A percentile compares a stretch with the other conserved stretches of the same genome.
Evolutionary conservation across 2,113 vertebrate genomes (phyloP).

Genomic region (Toxotes jaculatrix): DNA sequence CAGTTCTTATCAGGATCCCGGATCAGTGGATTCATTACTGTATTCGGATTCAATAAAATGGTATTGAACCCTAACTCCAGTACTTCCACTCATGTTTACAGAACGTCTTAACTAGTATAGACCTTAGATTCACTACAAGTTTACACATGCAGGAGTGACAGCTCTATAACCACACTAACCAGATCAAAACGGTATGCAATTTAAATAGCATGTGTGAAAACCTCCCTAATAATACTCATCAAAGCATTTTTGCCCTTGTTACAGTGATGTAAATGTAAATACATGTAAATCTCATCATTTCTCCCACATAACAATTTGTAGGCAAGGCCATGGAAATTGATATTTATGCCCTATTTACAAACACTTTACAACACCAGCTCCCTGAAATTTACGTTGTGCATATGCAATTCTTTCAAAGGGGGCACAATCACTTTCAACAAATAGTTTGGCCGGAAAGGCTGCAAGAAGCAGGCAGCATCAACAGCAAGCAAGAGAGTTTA

Average conservation of each 20-base stretch:
- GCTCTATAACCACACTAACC: background rate
- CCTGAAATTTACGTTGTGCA: background rate
- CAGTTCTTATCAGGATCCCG: too few species aligned
- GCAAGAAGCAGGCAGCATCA: background rate
- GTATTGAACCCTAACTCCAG: too few species aligned
- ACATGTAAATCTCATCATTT: constrained; percentile 29
- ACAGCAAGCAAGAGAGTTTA: background rate
- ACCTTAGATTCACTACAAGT: background rate
- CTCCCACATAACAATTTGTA: constrained; percentile 23
- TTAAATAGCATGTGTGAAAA: constrained; percentile 1
- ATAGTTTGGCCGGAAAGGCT: background rate
- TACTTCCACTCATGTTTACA: too few species aligned
- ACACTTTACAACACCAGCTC: background rate
- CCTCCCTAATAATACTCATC: constrained; percentile 11
- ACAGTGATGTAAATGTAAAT: constrained; percentile 15
- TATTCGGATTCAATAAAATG: too few species aligned
- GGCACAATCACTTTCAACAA: background rate
- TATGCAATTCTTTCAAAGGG: background rate
- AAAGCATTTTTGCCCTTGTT: background rate
- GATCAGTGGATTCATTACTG: too few species aligned
- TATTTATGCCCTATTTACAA: constrained; percentile 9
- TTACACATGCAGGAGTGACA: background rate
- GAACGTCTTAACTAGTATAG: too few species aligned
- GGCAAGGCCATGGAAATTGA: constrained; percentile 5
- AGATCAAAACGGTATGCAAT: background rate